Base-by-base conservation (phyloP, 2,797 vertebrate genomes). In the Numenius phaeopus region DNA sequence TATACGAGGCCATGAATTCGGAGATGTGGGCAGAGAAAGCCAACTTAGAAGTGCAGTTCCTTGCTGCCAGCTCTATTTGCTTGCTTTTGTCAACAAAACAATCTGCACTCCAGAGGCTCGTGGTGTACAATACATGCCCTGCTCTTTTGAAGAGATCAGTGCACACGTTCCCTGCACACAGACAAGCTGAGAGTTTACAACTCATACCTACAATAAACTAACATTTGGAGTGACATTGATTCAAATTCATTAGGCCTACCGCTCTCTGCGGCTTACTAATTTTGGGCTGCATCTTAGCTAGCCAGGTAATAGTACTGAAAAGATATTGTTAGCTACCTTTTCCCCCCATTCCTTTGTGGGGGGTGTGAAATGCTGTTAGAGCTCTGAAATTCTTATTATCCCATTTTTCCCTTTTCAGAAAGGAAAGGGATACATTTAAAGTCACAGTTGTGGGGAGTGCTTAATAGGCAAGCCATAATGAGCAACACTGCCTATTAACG, bases 1-100 rank as follows among this genome's bases (percentile, higher is more conserved):
- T 1, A n/a, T 1, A 5, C 0, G 1, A 62, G 30, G 37, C 24
- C 20, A 9, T 2, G 20, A 59, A 24, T 0, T 10, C 11, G n/a
- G 16, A 39, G 37, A 64, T 5, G 9, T 0, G 13, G 37, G 49
- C 42, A 84, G 7, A 20, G 2, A 62, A 62, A 88, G 13, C 7
- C 42, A 89, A 2, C 14, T 2, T 0, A 59, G 26, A 47, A 37
- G 34, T 37, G 34, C 34, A 37, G 34, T 37, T 37, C 34, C 34
- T 37, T 37, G 49, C 26, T 15, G 29, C 7, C 57, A 71, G 67
- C 34, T 59, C 32, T 11, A 49, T 20, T 46, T 4, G 14, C 27
- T 42, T 32, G 26, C 9, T 70, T 70, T 39, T 49, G 14, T 46
- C n/a, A 54, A 62, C 47, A 80, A 37, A 85, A 21, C n/a, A 37